phyloP scores from a whole-genome alignment of 2,113 vertebrate species.

The Paralichthys olivaceus region DNA sequence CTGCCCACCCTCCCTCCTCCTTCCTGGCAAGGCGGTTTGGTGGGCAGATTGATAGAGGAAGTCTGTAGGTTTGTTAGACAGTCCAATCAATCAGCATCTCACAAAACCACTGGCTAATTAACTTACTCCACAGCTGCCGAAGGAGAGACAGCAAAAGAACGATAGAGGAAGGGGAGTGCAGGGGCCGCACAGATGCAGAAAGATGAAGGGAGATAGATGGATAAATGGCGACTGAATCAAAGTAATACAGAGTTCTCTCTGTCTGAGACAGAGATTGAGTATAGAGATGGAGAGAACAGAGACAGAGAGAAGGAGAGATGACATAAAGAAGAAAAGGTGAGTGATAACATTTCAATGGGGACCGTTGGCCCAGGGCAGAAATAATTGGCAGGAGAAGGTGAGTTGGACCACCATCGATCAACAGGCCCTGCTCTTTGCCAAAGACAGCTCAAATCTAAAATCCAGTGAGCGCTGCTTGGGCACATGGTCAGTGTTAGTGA shows the following conservation, averaged over 20 bases:
- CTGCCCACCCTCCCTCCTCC: conserved; percentile 37
- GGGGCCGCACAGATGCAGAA: conserved; percentile 57
- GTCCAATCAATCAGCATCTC: conserved; percentile 84
- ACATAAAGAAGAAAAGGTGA: conserved; percentile 70
- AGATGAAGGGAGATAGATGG: conserved; percentile 65
- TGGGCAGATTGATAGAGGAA: conserved; percentile 82
- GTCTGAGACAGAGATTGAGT: conserved; percentile 49
- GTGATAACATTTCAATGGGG: conserved; percentile 79
- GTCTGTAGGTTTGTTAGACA: conserved; percentile 80
- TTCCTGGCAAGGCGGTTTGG: conserved; percentile 72
- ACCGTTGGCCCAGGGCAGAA: conserved; percentile 67
- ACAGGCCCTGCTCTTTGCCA: conserved; percentile 59
- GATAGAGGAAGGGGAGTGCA: conserved; percentile 22
- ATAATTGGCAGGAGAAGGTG: conserved; percentile 78
- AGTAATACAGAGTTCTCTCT: conserved; percentile 59
- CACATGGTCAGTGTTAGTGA: conserved; percentile 37
- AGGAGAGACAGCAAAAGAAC: conserved; percentile 38
- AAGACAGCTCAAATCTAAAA: conserved; percentile 64
- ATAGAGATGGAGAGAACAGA: conserved; percentile 59
- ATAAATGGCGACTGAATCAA: conserved; percentile 51
- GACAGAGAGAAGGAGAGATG: conserved; percentile 61
- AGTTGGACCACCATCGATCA: conserved; percentile 76
- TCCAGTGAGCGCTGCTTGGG: conserved; percentile 52
- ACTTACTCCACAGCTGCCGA: conserved; percentile 80
- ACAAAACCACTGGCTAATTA: conserved; percentile 83